Conservation (phyloP, 2,888 invertebrate species). For the Amphipyra berbera region DNA sequence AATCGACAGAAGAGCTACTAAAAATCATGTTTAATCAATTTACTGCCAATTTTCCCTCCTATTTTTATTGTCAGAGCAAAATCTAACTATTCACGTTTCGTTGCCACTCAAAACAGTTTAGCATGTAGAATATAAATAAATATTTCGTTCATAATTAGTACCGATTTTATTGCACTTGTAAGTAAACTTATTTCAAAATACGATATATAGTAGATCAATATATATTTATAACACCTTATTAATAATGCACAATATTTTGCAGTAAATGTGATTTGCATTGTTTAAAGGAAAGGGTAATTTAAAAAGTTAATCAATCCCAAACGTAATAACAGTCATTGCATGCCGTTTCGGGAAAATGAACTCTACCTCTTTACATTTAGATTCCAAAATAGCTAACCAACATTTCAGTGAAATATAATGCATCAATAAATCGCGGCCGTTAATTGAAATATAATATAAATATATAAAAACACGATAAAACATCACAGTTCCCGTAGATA, state of each 20-base stretch:
- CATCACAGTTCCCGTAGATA: slow-evolving; percentile 63
- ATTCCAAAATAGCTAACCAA: not conserved
- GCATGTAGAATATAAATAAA: not conserved
- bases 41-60: too few relatives aligned
- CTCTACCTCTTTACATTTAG: not conserved
- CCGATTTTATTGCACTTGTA: slow-evolving; percentile 24
- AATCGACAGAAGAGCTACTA: too few relatives aligned
- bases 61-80: too few relatives aligned
- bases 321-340: not conserved
- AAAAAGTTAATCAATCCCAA: not conserved
- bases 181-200: slow-evolving; percentile 4
- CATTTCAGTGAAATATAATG: slow-evolving; percentile 10
- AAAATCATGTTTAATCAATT: too few relatives aligned
- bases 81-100: too few relatives aligned
- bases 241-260: slow-evolving; percentile 13
- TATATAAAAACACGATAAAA: slow-evolving; percentile 35
- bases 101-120: too few relatives aligned
- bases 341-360: not conserved
- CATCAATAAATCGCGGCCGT: slow-evolving; percentile 18
- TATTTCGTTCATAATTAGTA: slow-evolving; percentile 18
- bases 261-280: not conserved
- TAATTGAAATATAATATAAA: slow-evolving; percentile 12
- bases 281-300: not conserved
- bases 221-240: slow-evolving; percentile 1
- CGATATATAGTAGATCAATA: not conserved